phyloP scores from a whole-genome alignment of 2,113 vertebrate species.

The Toxotes chatareus region DNA sequence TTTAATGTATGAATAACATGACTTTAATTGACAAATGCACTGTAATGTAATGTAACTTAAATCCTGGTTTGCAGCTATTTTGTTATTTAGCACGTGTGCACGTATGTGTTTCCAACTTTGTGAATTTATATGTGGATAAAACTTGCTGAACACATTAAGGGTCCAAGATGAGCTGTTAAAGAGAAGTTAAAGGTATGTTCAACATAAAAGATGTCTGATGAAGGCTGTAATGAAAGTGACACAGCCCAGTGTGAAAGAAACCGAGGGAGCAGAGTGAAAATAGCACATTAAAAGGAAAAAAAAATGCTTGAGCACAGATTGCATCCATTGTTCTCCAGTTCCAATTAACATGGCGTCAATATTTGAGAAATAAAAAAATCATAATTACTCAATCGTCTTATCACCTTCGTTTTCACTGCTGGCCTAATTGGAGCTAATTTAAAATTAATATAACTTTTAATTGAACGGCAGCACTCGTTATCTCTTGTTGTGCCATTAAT shows the following conservation, averaged over 20 bases:
- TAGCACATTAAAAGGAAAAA: background rate
- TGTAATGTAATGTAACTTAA: too few relatives aligned
- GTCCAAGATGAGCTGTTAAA: background rate
- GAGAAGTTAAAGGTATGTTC: background rate
- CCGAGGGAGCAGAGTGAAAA: background rate
- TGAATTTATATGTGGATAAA: background rate
- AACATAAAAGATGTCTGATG: background rate
- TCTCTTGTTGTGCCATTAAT: slow-evolving; percentile 78
- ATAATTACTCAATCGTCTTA: slow-evolving; percentile 80
- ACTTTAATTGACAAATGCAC: too few relatives aligned
- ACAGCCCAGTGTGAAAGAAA: background rate
- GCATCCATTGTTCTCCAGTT: slow-evolving; percentile 68
- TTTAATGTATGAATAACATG: too few relatives aligned
- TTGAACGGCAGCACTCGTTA: slow-evolving; percentile 73
- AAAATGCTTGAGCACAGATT: slow-evolving; percentile 31
- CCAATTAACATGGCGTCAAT: slow-evolving; percentile 76
- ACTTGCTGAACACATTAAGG: background rate
- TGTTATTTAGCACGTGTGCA: background rate
- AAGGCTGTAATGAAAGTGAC: background rate
- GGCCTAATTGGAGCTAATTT: slow-evolving; percentile 82
- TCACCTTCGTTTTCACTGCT: slow-evolving; percentile 75
- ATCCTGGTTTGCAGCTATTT: background rate
- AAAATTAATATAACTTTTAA: slow-evolving; percentile 84
- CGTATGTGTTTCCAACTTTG: background rate
- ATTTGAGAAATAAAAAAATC: slow-evolving; percentile 76